These are phyloP conservation scores for Drepana arcuata DNA, from an alignment of 1,140 invertebrate genomes.

Conservation along the genomic window DNA sequence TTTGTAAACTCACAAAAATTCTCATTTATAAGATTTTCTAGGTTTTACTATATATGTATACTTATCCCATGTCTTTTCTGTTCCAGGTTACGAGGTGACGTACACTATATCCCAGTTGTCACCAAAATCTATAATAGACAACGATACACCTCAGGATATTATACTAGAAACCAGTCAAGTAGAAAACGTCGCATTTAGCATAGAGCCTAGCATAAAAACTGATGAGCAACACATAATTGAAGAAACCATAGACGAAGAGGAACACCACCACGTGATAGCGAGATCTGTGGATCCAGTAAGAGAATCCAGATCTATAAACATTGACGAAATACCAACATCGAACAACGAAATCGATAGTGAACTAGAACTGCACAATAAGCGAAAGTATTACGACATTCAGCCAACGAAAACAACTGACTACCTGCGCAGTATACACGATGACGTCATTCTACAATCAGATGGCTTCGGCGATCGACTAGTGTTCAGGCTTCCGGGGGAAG, in stretches of 20 bases:
- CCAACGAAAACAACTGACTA: conserved; percentile 58
- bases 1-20: too few species aligned
- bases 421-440: conserved; percentile 35
- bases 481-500: conserved; percentile 79
- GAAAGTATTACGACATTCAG: conserved; percentile 62
- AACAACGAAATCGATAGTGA: conserved; percentile 65
- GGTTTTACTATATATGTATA: too few species aligned
- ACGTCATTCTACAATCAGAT: conserved; percentile 43
- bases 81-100: conserved; percentile 68
- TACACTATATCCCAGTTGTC: conserved; percentile 74
- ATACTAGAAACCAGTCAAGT: conserved; percentile 38
- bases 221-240: conserved; percentile 30
- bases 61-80: conserved; percentile 21
- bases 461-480: conserved; percentile 51
- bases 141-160: conserved; percentile 19
- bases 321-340: conserved; percentile 47
- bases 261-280: conserved; percentile 40
- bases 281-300: conserved; percentile 53
- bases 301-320: conserved; percentile 52
- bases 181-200: conserved; percentile 57
- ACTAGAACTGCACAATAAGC: conserved; percentile 58
- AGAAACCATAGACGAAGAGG: conserved; percentile 30
- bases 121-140: conserved; percentile 63
- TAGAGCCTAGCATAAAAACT: conserved; percentile 56
- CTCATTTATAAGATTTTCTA: too few species aligned